Evolutionary conservation across 2,888 invertebrate genomes (phyloP), one percentile per base, ranked within the genome.

Genomic region (Chelonus formosanus): DNA sequence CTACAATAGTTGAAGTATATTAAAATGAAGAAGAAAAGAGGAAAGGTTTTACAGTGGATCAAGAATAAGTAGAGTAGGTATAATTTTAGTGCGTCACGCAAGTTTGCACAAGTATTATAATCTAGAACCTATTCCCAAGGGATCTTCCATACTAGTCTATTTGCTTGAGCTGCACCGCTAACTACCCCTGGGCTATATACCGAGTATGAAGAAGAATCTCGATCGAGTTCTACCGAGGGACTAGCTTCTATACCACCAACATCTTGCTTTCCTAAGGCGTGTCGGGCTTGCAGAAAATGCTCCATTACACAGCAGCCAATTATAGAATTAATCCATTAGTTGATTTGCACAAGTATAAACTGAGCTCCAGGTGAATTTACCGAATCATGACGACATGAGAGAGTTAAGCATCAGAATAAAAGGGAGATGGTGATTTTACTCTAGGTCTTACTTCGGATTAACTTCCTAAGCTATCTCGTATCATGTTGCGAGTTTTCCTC

Each of bases 271-370:
- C 5, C 31, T 8, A 20, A 31, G 20, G 48, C 32, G 47, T 44
- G 5, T 34, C 3, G 34, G 10, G 45, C n/a, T 44, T 57, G 61
- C 43, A 52, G 65, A 67, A 66, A 72, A 58, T 69, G 56, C 58
- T 65, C 71, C 74, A 78, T 77, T 76, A 76, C 73, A 75, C 71
- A 69, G 67, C 72, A 78, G 70, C 74, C 77, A 81, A 81, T 81
- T 80, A 80, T 77, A 79, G 76, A 79, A 78, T 79, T 78, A 81
- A 81, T 81, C 79, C 80, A 77, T 77, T 76, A 76, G 53, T 67
- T 75, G 76, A 78, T 75, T 74, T 72, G 71, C 70, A 73, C 63
- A 69, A 68, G 62, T 67, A 61, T 34, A 63, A 63, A 53, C 44
- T 50, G 63, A 35, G 50, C 43, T 63, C 53, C 64, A 52, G n/a